phyloP scores from a whole-genome alignment of 2,797 vertebrate genomes.

The Anguilla megastoma region DNA sequence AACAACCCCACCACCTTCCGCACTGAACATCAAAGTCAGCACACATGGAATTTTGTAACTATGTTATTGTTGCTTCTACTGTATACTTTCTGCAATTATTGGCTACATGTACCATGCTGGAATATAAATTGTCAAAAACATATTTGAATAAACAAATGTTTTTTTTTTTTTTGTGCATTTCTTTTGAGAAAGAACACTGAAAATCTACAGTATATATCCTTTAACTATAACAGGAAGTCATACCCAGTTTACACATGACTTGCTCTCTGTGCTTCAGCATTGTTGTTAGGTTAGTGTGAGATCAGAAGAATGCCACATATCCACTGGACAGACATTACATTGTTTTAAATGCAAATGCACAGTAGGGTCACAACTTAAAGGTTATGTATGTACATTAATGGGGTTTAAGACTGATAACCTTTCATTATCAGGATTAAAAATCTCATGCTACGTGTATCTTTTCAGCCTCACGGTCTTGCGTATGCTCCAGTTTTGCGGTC shows the following conservation, averaged over 20 bases:
- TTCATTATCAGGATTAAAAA: neutral
- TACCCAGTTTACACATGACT: neutral
- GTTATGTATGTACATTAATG: neutral
- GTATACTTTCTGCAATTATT: constrained; percentile 12
- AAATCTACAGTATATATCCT: neutral
- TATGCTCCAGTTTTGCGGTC: neutral
- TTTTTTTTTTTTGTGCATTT: neutral
- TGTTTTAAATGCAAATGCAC: neutral
- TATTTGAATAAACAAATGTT: constrained; percentile 14
- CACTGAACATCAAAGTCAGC: constrained; percentile 43
- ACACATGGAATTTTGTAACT: constrained; percentile 28
- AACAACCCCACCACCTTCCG: constrained; percentile 22
- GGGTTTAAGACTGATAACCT: neutral
- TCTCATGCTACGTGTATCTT: neutral
- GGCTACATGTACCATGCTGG: neutral
- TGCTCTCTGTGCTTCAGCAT: neutral
- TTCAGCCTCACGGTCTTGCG: neutral
- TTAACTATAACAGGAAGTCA: neutral
- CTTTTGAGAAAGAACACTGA: neutral
- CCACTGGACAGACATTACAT: neutral
- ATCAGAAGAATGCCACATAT: neutral
- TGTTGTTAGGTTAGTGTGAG: neutral
- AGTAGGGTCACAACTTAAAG: neutral
- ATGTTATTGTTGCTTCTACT: neutral
- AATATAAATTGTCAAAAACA: neutral